A percentile compares a stretch with the other conserved stretches of the same genome.
Conservation (phyloP, 2,888 invertebrate species). For the Prosapia bicincta region DNA sequence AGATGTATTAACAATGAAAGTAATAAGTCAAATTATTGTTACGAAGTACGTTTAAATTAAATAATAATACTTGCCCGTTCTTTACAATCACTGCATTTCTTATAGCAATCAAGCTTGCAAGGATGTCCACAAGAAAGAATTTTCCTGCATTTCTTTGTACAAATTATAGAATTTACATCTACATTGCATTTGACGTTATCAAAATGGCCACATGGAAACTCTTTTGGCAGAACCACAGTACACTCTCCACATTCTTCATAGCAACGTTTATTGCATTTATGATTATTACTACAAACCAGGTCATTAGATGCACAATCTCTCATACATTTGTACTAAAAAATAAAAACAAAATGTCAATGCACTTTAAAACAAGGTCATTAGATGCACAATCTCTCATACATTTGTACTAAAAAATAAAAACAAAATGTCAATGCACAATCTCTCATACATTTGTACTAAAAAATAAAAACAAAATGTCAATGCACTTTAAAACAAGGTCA, state of each 20-base stretch:
- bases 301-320: slow-evolving; percentile 50
- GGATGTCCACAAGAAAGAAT: neutral
- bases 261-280: slow-evolving; percentile 53
- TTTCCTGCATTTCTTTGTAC: slow-evolving; percentile 50
- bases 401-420: slow-evolving; percentile 47
- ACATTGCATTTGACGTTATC: slow-evolving; percentile 46
- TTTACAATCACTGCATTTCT: neutral
- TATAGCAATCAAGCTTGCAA: slow-evolving; percentile 10
- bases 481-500: no score
- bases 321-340: slow-evolving; percentile 51
- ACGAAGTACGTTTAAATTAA: no score
- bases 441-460: slow-evolving; percentile 52
- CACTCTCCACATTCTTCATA: slow-evolving; percentile 53
- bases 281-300: slow-evolving; percentile 50
- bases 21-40: no score
- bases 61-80: slow-evolving; percentile 2
- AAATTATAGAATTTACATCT: slow-evolving; percentile 41
- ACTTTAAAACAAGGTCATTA: no score
- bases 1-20: no score
- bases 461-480: no score
- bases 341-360: no score
- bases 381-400: slow-evolving; percentile 51
- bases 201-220: slow-evolving; percentile 51
- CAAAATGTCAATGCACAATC: no score
- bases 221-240: slow-evolving; percentile 31